Base-by-base conservation (phyloP, 2,797 vertebrate species). In the Bovichtus diacanthus region DNA sequence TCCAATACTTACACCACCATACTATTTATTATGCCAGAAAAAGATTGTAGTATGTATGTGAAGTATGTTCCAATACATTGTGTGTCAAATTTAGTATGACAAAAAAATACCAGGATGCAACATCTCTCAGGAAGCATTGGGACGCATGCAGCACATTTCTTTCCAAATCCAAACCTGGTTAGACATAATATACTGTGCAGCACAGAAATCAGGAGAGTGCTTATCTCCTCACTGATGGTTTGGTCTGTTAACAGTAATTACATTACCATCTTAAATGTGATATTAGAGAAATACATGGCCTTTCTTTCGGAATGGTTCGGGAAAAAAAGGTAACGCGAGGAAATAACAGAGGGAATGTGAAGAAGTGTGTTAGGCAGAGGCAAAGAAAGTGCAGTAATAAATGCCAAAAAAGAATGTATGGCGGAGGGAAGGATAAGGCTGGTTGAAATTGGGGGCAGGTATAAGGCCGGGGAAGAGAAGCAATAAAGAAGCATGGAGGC, bases 391-490 rank as follows among this genome's bases (percentile, higher is more conserved):
- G 46, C 18, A 39, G 38, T 27, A 31, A 49, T 62, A 31, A 66
- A 68, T 19, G 68, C 47, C 9, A 19, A 67, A 60, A 62, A 44
- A 11, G 27, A n/a, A 1, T 11, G 11, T 44, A 21, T 66, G 12
- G 39, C 49, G 27, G 31, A 49, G 12, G 5, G 31, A 12, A 3
- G 58, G 9, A 23, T 29, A 29, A 9, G 47, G 49, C 5, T 29
- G 41, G 34, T 55, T 74, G 71, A 56, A 67, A 68, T 23, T 47
- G 44, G n/a, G 44, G 60, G 55, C 51, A 71, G 36, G 16, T 56
- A 36, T 44, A 36, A 68, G 49, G 19, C 4, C 9, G 19, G 3
- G 2, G 39, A 74, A 41, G 67, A 21, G 54, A 78, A 64, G 65
- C 38, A 58, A 64, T 84, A 63, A 64, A 66, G 50, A 16, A 38